Conservation (phyloP, 2,797 vertebrate genomes). For the Propithecus perrieri region DNA sequence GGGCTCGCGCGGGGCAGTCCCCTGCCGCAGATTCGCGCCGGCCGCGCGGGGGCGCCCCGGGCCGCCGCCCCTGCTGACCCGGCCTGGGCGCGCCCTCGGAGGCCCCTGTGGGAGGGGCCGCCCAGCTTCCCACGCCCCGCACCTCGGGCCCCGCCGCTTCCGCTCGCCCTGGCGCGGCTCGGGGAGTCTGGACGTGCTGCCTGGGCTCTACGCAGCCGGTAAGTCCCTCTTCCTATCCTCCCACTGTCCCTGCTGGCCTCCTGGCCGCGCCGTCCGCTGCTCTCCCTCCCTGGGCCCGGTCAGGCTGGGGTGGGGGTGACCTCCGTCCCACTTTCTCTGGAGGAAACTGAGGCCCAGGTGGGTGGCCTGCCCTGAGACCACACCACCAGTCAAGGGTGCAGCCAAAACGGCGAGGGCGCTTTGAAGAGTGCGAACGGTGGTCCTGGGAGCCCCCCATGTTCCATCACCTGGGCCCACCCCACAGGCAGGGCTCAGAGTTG, state of each 20-base stretch:
- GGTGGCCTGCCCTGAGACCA: background rate
- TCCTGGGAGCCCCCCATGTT: background rate
- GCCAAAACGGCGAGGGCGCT: background rate
- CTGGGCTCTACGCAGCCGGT: conserved; percentile 21
- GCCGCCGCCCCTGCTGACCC: background rate
- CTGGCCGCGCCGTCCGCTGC: background rate
- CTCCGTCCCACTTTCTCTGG: background rate
- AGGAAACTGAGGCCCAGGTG: conserved; percentile 48
- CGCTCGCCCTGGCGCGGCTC: background rate
- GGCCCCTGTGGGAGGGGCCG: conserved; percentile 55
- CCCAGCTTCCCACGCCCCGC: conserved; percentile 51
- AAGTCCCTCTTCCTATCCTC: conserved; percentile 62
- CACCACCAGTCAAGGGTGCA: background rate
- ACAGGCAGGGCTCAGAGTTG: background rate
- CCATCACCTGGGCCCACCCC: background rate
- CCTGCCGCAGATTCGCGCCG: background rate
- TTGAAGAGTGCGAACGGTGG: background rate
- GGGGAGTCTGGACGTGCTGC: background rate
- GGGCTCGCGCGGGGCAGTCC: background rate
- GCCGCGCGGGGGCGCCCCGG: conserved; percentile 61
- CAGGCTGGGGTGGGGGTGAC: accelerated
- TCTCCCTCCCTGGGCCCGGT: background rate
- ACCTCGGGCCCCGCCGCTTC: conserved; percentile 55
- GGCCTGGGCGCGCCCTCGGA: conserved; percentile 48
- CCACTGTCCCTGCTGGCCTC: background rate